Conservation (phyloP, 2,888 invertebrate genomes). For the Rhyacophila evoluta region DNA sequence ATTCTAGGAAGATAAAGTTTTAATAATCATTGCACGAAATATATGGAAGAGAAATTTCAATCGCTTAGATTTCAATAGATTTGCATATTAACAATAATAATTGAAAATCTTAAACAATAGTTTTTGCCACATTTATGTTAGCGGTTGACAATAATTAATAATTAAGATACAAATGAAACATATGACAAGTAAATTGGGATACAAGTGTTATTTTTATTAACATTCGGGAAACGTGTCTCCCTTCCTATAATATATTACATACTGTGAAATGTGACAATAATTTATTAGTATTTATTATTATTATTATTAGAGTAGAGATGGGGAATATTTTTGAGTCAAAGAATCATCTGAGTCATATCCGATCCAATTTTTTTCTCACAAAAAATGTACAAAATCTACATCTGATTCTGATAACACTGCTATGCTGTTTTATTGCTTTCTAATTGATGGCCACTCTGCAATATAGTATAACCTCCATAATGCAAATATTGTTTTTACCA, state of each 20-base stretch:
- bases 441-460: background rate
- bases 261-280: slow-evolving; percentile 10
- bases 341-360: background rate
- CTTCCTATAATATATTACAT: background rate
- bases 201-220: background rate
- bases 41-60: slow-evolving; percentile 12
- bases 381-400: slow-evolving; percentile 24
- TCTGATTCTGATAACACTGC: slow-evolving; percentile 1
- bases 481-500: too few species aligned
- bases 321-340: slow-evolving; percentile 14
- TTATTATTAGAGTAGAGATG: background rate
- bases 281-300: background rate
- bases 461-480: background rate
- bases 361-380: slow-evolving; percentile 16
- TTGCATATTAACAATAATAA: slow-evolving; percentile 17
- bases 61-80: background rate
- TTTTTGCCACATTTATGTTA: background rate
- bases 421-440: slow-evolving; percentile 19
- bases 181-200: background rate
- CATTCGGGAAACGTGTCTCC: background rate
- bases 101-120: slow-evolving; percentile 7
- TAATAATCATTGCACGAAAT: background rate
- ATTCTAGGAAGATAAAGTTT: slow-evolving; percentile 6
- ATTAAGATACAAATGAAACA: background rate
- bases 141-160: background rate